Percentiles rank a stretch among this genome's conserved stretches.
phyloP scores from a whole-genome alignment of 2,113 vertebrate species.

The Oophaga pumilio region DNA sequence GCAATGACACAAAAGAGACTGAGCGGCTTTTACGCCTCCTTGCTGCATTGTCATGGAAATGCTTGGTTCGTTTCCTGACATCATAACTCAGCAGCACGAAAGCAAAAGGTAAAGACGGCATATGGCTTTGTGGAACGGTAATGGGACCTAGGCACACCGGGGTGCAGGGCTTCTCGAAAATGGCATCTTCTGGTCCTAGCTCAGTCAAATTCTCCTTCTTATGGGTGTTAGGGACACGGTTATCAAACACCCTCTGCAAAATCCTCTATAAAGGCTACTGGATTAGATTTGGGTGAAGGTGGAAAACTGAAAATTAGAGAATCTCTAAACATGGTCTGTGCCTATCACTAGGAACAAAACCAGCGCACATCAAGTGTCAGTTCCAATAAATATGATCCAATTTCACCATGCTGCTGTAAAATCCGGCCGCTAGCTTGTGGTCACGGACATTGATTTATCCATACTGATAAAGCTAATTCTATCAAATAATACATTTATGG shows the following conservation, averaged over 20 bases:
- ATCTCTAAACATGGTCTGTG: background rate
- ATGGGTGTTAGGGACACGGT: background rate
- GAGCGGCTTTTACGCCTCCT: background rate
- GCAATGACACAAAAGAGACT: background rate
- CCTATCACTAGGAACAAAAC: background rate
- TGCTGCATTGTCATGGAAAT: background rate
- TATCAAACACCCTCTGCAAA: background rate
- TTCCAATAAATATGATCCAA: constrained; percentile 1
- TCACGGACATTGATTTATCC: background rate
- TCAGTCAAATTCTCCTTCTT: background rate
- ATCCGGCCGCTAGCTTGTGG: background rate
- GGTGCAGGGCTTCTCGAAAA: background rate
- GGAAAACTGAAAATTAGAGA: background rate
- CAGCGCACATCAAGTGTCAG: background rate
- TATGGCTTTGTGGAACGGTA: background rate
- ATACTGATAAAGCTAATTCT: background rate
- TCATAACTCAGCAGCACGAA: too few species aligned
- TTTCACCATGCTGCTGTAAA: background rate
- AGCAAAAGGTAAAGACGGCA: background rate
- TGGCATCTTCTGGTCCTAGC: background rate
- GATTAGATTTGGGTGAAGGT: background rate
- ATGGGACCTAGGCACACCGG: background rate
- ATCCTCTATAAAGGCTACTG: background rate
- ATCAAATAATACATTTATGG: background rate
- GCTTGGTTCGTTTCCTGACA: background rate